phyloP scores from a whole-genome alignment of 2,797 vertebrate species.

The Eupleurogrammus muticus region DNA sequence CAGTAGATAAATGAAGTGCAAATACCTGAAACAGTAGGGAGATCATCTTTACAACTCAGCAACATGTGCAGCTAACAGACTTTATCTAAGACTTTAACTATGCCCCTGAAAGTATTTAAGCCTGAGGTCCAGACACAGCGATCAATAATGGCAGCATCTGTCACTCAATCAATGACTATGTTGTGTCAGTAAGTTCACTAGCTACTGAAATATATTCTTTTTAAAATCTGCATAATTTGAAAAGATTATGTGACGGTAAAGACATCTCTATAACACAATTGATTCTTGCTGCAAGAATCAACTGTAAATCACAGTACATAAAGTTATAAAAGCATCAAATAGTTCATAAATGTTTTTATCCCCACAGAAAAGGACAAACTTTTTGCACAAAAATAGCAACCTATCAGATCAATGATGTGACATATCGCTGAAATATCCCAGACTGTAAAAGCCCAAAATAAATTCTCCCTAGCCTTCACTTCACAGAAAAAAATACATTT shows the following conservation, averaged over 20 bases:
- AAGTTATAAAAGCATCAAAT: neutral
- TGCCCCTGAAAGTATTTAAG: neutral
- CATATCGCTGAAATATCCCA: no score
- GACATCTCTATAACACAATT: no score
- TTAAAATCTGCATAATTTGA: neutral
- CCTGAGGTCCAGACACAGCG: neutral
- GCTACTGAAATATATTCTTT: no score
- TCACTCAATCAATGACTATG: neutral
- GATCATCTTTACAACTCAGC: slow-evolving; percentile 46
- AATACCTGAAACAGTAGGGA: slow-evolving; percentile 52
- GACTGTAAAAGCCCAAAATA: no score
- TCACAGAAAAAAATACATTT: no score
- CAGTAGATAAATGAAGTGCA: slow-evolving; percentile 55
- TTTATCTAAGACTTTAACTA: slow-evolving; percentile 5
- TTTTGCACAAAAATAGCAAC: no score
- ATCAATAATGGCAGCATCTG: neutral
- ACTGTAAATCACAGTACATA: slow-evolving; percentile 13
- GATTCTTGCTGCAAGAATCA: neutral
- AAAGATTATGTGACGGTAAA: neutral
- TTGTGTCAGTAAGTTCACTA: neutral
- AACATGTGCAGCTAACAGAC: slow-evolving; percentile 41
- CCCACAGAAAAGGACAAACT: no score
- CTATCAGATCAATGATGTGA: no score
- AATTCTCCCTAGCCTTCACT: no score
- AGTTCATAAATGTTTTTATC: neutral